phyloP scores from a whole-genome alignment of 1,140 invertebrate species.

The Euura lappo region DNA sequence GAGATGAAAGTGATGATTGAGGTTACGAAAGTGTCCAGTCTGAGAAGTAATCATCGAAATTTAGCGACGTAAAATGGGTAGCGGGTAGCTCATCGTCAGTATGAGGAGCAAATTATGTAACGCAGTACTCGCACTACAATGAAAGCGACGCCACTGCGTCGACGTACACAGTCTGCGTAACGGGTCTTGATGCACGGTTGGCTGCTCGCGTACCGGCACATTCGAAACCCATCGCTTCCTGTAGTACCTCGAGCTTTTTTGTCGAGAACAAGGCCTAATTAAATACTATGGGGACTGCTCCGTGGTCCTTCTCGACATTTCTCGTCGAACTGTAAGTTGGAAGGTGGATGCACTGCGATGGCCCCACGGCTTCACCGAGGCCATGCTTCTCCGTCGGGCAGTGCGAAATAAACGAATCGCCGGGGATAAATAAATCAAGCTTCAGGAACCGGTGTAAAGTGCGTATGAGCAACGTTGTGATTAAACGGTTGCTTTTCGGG shows the following conservation, averaged over 20 bases:
- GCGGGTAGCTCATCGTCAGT: no score
- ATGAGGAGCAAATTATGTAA: no score
- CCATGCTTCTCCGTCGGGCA: background rate
- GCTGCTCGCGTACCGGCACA: conserved; percentile 24
- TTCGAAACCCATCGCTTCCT: conserved; percentile 42
- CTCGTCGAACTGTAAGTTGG: background rate
- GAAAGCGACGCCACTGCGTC: conserved; percentile 31
- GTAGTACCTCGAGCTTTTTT: conserved; percentile 32
- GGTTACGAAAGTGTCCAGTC: no score
- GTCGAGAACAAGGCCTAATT: conserved; percentile 30
- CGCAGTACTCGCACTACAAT: background rate
- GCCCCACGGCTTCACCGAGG: background rate
- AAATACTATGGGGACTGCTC: conserved; percentile 25
- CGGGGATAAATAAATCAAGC: background rate
- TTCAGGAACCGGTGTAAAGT: background rate
- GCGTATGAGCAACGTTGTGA: background rate
- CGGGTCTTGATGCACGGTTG: conserved; percentile 32
- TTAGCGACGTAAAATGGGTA: no score
- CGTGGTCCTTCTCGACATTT: background rate
- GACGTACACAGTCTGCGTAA: conserved; percentile 24
- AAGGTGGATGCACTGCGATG: background rate
- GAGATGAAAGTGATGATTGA: no score
- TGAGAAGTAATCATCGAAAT: no score
- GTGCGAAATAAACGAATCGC: background rate
- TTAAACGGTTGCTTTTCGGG: background rate